A percentile compares a stretch with the other conserved stretches of the same genome.
Conservation (phyloP, 2,888 invertebrate species). For the Caenorhabditis macrosperma region DNA sequence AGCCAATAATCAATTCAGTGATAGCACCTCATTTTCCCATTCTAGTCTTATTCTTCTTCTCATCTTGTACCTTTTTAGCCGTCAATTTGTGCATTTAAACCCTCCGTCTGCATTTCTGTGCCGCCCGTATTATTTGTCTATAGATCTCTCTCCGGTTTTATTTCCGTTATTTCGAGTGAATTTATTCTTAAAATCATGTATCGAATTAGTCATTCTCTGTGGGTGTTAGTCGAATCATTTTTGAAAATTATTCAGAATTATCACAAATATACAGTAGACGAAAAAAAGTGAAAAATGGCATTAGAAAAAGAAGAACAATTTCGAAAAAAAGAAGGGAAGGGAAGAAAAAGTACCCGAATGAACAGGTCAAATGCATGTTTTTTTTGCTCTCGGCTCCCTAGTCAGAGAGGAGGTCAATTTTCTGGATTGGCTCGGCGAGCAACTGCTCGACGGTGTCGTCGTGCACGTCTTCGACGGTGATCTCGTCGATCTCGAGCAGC, state of each 20-base stretch:
- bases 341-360: slow-evolving; percentile 34
- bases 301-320: not conserved
- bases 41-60: not conserved
- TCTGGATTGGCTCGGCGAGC: slow-evolving; percentile 51
- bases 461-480: slow-evolving; percentile 18
- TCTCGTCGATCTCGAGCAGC: slow-evolving; percentile 51
- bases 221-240: not conserved
- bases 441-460: slow-evolving; percentile 37
- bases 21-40: not conserved
- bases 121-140: too few species aligned
- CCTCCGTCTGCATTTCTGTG: too few species aligned
- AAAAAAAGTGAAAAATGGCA: slow-evolving; percentile 23
- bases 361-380: slow-evolving; percentile 33
- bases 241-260: not conserved
- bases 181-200: too few species aligned
- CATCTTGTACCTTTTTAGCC: not conserved
- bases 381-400: not conserved
- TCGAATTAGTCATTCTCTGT: too few species aligned
- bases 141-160: not conserved
- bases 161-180: not conserved
- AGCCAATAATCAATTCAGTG: slow-evolving; percentile 6
- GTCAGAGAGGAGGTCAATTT: slow-evolving; percentile 38
- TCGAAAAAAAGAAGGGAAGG: slow-evolving; percentile 2
- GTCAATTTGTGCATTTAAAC: not conserved
- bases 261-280: slow-evolving; percentile 23